These are phyloP conservation scores for Sebastes cheni DNA, from an alignment of 2,797 vertebrate species.

Conservation along the genomic window DNA sequence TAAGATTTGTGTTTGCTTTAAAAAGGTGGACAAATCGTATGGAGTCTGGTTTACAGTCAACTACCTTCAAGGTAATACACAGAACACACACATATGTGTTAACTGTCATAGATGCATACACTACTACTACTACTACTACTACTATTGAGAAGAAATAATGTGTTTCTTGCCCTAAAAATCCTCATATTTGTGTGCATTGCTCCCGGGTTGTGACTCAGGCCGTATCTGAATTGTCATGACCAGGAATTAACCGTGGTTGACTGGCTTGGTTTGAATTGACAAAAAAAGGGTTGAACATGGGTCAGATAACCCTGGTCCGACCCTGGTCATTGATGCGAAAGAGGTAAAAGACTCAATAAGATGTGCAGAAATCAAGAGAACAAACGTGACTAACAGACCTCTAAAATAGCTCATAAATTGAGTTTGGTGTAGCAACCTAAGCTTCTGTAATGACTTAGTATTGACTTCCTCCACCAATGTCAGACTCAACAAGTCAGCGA, in stretches of 20 bases:
- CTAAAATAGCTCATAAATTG: not conserved
- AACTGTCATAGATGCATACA: not conserved
- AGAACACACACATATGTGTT: not conserved
- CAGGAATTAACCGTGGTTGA: no score
- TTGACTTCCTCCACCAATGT: constrained; percentile 31
- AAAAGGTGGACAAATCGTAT: not conserved
- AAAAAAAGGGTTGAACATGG: accelerated
- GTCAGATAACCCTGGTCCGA: no score
- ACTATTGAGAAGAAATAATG: no score
- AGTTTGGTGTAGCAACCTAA: not conserved
- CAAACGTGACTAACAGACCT: not conserved
- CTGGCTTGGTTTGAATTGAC: no score
- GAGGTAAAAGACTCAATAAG: not conserved
- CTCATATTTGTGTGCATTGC: no score
- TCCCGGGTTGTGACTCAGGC: no score
- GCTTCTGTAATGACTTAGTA: not conserved
- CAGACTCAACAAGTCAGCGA: constrained; percentile 32
- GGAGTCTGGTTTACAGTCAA: not conserved
- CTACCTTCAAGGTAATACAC: not conserved
- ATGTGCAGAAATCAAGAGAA: not conserved
- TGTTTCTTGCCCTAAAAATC: no score
- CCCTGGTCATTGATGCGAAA: no score
- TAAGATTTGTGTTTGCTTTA: not conserved
- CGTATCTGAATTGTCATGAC: no score
- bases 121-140: no score